Evolutionary conservation across 1,140 invertebrate genomes (phyloP).

Genomic region (Cydia pomonella): DNA sequence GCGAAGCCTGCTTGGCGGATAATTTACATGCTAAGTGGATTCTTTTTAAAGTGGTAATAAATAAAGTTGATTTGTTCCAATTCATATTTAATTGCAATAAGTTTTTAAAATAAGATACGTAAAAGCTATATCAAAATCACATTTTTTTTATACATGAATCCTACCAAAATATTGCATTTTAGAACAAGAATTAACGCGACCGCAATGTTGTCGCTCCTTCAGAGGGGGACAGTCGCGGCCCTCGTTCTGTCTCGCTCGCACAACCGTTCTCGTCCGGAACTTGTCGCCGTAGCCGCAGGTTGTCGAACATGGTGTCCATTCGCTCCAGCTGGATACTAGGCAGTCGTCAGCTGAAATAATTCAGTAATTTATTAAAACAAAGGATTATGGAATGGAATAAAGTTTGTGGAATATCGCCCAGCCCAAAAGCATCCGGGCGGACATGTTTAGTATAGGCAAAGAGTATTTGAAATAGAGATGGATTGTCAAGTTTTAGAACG

Average conservation of each 20-base stretch:
- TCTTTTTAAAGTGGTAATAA: too few species aligned
- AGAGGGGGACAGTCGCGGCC: slow-evolving; percentile 84
- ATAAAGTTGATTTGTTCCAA: too few species aligned
- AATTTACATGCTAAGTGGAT: too few species aligned
- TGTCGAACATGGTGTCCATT: slow-evolving; percentile 85
- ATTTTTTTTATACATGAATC: slow-evolving; percentile 39
- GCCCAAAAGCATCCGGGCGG: too few species aligned
- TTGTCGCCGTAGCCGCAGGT: slow-evolving; percentile 84
- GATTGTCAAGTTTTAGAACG: too few species aligned
- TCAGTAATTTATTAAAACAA: neutral
- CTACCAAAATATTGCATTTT: slow-evolving; percentile 70
- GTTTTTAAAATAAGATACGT: too few species aligned
- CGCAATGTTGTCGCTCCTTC: slow-evolving; percentile 63
- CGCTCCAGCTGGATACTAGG: slow-evolving; percentile 83
- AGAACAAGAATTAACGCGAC: slow-evolving; percentile 63
- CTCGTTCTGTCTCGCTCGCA: slow-evolving; percentile 76
- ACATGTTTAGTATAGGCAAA: too few species aligned
- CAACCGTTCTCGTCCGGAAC: slow-evolving; percentile 81
- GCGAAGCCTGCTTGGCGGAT: too few species aligned
- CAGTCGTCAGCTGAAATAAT: slow-evolving; percentile 75
- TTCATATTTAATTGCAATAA: too few species aligned
- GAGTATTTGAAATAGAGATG: too few species aligned
- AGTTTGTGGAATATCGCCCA: too few species aligned
- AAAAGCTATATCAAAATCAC: neutral
- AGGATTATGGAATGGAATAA: too few species aligned